Percentiles rank a stretch among this genome's conserved stretches.
Evolutionary conservation across 2,797 vertebrate species (phyloP).

Genomic region (Denticeps clupeoides): DNA sequence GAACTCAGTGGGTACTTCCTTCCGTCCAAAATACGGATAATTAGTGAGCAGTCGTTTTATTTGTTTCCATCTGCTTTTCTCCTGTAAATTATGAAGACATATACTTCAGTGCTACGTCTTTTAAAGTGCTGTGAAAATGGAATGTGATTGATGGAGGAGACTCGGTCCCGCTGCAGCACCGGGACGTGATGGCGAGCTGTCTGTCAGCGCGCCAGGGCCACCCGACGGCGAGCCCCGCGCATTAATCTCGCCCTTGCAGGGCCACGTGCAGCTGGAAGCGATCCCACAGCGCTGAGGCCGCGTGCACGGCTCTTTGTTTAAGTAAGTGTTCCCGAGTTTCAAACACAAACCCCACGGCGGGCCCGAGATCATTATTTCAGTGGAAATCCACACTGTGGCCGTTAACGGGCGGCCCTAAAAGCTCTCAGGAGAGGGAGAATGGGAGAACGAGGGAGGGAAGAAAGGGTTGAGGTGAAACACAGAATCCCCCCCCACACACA

Average conservation of each 20-base stretch:
- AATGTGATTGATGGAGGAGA: no score
- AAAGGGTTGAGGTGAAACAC: constrained; percentile 44
- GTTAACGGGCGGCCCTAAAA: constrained; percentile 56
- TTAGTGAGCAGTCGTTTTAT: no score
- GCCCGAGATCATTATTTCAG: constrained; percentile 57
- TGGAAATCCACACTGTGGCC: constrained; percentile 67
- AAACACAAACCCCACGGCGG: constrained; percentile 30
- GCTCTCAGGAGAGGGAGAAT: constrained; percentile 44
- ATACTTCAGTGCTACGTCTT: no score
- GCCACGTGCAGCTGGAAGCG: constrained; percentile 54
- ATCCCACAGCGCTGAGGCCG: constrained; percentile 53
- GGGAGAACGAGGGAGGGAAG: constrained; percentile 20
- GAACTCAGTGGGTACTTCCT: no score
- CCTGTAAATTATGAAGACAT: no score
- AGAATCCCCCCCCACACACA: constrained; percentile 42
- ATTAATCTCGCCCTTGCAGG: constrained; percentile 11
- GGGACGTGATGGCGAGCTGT: no score
- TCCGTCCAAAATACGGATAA: no score
- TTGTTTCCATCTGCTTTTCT: no score
- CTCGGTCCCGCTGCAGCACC: neutral
- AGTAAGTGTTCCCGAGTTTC: constrained; percentile 35
- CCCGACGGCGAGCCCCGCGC: no score
- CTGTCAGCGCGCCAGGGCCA: no score
- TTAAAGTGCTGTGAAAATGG: no score
- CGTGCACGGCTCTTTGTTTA: constrained; percentile 47